Conservation (phyloP, 1,140 invertebrate species). For the Drosophila pseudoobscura region DNA sequence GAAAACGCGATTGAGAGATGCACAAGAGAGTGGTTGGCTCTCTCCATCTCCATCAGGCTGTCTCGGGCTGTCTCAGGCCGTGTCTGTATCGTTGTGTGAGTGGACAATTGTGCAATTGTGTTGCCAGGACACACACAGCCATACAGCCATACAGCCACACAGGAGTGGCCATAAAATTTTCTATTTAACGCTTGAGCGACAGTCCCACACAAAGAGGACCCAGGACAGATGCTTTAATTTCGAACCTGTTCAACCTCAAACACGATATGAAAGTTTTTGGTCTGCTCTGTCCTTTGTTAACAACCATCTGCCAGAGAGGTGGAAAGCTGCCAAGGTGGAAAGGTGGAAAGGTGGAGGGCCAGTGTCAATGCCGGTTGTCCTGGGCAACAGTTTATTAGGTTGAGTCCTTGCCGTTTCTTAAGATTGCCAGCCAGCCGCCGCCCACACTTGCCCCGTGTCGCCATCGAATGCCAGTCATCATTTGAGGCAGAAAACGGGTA, state of each 20-base stretch:
- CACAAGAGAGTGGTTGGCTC: constrained; percentile 5
- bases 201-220: constrained; percentile 19
- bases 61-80: neutral
- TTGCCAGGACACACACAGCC: constrained; percentile 47
- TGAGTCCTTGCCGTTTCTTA: constrained; percentile 75
- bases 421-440: constrained; percentile 47
- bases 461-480: constrained; percentile 55
- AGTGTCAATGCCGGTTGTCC: constrained; percentile 52
- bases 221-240: constrained; percentile 54
- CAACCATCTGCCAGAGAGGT: constrained; percentile 8
- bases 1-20: constrained; percentile 34
- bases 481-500: constrained; percentile 52
- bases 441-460: constrained; percentile 12
- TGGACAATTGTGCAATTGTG: constrained; percentile 34
- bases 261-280: constrained; percentile 53
- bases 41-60: neutral
- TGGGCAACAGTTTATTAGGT: constrained; percentile 77
- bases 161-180: constrained; percentile 68
- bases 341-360: neutral
- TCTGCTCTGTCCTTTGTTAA: constrained; percentile 30
- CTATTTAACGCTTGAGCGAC: constrained; percentile 76
- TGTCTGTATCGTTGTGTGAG: constrained; percentile 3
- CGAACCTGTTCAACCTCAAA: constrained; percentile 67
- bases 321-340: neutral
- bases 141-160: constrained; percentile 6